A percentile compares a stretch with the other conserved stretches of the same genome.
Conservation (phyloP, 2,113 vertebrate species). For the Coregonus clupeaformis region DNA sequence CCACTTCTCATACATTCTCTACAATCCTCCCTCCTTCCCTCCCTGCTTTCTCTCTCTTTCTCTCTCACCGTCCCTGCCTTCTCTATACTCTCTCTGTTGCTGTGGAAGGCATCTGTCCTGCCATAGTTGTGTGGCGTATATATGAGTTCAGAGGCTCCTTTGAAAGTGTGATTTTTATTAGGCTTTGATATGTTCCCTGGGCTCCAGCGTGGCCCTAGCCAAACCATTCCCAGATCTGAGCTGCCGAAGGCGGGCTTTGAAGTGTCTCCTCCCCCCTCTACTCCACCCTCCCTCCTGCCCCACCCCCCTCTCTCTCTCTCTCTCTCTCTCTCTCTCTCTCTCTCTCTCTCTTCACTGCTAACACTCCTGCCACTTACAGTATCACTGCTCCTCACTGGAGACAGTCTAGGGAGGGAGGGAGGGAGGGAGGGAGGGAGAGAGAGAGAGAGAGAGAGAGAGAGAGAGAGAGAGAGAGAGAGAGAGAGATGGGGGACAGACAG, state of each 20-base stretch:
- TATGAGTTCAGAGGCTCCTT: conserved; percentile 31
- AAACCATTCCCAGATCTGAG: conserved; percentile 40
- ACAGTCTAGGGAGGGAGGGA: not conserved
- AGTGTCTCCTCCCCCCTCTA: conserved; percentile 1
- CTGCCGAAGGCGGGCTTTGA: conserved; percentile 39
- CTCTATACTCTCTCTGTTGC: not conserved
- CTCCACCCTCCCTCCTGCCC: not conserved
- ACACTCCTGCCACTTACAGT: conserved; percentile 11
- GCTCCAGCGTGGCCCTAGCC: conserved; percentile 22
- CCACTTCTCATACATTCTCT: too few relatives aligned
- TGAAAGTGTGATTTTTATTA: conserved; percentile 35
- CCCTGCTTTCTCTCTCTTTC: not conserved
- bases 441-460: not conserved
- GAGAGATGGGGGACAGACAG: too few relatives aligned
- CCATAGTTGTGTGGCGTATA: not conserved
- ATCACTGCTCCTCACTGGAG: conserved; percentile 7
- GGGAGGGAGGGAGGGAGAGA: not conserved
- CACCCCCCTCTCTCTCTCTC: conserved; percentile 7
- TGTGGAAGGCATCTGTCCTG: conserved; percentile 17
- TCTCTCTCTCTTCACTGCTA: conserved; percentile 6
- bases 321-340: too few relatives aligned
- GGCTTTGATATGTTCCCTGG: conserved; percentile 47
- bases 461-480: too few relatives aligned
- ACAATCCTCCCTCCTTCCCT: too few relatives aligned
- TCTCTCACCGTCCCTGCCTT: not conserved